Conservation (phyloP, 23 tunicate genomes). For the Botrylloides violaceus region DNA sequence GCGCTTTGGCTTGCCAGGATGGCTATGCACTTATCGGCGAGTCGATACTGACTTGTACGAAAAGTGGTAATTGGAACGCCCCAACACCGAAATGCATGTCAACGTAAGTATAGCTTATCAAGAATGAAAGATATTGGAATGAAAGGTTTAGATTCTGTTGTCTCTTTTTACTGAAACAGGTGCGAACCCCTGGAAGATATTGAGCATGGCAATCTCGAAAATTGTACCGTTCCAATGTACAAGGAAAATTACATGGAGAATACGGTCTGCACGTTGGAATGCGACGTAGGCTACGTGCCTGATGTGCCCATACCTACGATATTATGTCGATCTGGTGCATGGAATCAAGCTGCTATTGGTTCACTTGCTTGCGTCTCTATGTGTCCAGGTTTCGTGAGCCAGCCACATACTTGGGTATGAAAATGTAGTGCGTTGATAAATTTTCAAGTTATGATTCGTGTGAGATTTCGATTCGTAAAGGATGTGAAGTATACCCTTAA, state of each 20-base stretch:
- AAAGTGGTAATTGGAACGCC: slow-evolving; percentile 25
- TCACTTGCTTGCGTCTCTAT: background rate
- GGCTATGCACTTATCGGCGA: slow-evolving; percentile 16
- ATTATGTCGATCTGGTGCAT: slow-evolving; percentile 12
- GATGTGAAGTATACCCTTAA: too few species aligned
- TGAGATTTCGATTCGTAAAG: too few species aligned
- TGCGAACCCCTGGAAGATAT: background rate
- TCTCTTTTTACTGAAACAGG: background rate
- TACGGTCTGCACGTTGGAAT: slow-evolving; percentile 14
- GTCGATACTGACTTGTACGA: slow-evolving; percentile 15
- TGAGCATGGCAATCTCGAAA: background rate
- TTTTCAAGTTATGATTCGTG: too few species aligned
- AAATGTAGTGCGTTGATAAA: too few species aligned
- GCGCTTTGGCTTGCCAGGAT: slow-evolving; percentile 14
- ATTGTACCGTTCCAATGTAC: background rate
- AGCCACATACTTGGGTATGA: background rate
- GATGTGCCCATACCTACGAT: background rate
- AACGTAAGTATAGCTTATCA: slow-evolving; percentile 3
- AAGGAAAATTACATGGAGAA: background rate
- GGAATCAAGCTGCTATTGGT: slow-evolving; percentile 1
- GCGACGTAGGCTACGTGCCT: slow-evolving; percentile 23
- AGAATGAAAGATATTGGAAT: too few species aligned
- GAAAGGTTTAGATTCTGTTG: background rate
- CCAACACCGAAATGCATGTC: slow-evolving; percentile 17
- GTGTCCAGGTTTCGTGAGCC: slow-evolving; percentile 2